These are phyloP conservation scores for Etheostoma nigrum DNA, from an alignment of 2,797 vertebrate species.

Conservation along the genomic window DNA sequence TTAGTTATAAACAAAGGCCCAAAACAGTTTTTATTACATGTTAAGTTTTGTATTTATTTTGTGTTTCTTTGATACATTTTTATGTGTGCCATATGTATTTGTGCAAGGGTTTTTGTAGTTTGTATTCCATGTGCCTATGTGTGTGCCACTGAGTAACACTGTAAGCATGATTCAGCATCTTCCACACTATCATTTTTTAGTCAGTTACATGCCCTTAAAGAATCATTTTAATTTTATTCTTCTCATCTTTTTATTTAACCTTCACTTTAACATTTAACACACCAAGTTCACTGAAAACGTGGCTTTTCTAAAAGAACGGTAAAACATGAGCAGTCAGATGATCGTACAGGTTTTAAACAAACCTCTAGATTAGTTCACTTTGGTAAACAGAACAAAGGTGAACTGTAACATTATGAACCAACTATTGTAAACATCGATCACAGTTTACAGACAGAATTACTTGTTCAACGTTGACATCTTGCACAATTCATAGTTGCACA, in stretches of 20 bases:
- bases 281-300: background rate
- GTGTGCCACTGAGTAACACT: background rate
- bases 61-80: slow-evolving; percentile 3
- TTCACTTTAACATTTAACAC: background rate
- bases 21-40: slow-evolving; percentile 19
- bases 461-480: background rate
- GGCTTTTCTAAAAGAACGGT: background rate
- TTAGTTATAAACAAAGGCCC: slow-evolving; percentile 34
- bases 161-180: slow-evolving; percentile 51
- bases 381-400: background rate
- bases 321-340: background rate
- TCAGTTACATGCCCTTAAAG: background rate
- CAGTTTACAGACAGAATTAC: background rate
- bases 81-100: background rate
- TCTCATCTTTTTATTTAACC: background rate
- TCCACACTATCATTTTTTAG: slow-evolving; percentile 59
- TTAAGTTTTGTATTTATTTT: slow-evolving; percentile 31
- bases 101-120: background rate
- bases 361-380: background rate
- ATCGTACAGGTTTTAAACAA: background rate
- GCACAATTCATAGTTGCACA: background rate
- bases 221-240: background rate
- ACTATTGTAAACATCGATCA: background rate
- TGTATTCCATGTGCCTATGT: background rate
- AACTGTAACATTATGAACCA: background rate